Conservation (phyloP, 2,888 invertebrate species). For the Scaptomyza polygonia region DNA sequence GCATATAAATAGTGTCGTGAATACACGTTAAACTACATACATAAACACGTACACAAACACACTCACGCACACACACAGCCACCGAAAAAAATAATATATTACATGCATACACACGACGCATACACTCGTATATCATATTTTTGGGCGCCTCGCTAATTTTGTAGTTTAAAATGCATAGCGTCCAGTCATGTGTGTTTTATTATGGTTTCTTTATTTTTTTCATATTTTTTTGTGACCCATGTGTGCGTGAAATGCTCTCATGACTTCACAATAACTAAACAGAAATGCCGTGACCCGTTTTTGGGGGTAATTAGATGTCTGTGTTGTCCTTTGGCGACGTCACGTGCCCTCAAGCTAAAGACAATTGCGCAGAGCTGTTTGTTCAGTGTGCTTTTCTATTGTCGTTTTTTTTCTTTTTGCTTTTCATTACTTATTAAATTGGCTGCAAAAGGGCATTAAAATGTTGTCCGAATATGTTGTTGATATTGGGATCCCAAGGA, state of each 20-base stretch:
- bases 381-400: neutral
- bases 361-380: constrained; percentile 29
- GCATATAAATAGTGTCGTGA: constrained; percentile 16
- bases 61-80: neutral
- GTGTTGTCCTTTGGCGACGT: constrained; percentile 46
- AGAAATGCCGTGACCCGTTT: constrained; percentile 37
- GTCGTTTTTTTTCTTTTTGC: constrained; percentile 13
- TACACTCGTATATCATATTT: constrained; percentile 17
- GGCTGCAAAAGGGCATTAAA: neutral
- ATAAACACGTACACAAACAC: constrained; percentile 2
- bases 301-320: constrained; percentile 59
- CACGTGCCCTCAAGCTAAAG: constrained; percentile 39
- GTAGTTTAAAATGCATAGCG: constrained; percentile 57
- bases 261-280: constrained; percentile 62
- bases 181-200: constrained; percentile 41
- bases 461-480: neutral
- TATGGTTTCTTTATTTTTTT: neutral
- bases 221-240: constrained; percentile 15
- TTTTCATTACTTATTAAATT: constrained; percentile 1
- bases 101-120: neutral
- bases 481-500: neutral
- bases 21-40: constrained; percentile 20
- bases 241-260: constrained; percentile 48
- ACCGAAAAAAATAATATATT: neutral
- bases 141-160: constrained; percentile 49